A percentile compares a stretch with the other conserved stretches of the same genome.
phyloP scores from a whole-genome alignment of 2,888 invertebrate species.

The Acanthosepion pharaonis region DNA sequence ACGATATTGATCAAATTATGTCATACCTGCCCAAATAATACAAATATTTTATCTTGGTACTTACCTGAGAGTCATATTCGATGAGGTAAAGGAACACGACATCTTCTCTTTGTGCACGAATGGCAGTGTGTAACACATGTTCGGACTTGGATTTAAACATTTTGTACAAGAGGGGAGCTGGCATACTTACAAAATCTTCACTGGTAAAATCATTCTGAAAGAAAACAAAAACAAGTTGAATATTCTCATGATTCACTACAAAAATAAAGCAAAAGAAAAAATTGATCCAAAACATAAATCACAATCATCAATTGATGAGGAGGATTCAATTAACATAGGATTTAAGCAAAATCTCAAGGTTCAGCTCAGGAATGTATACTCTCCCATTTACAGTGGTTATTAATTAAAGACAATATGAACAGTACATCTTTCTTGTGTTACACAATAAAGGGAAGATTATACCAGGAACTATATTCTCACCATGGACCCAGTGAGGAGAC shows the following conservation, averaged over 20 bases:
- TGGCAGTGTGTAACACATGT: slow-evolving; percentile 91
- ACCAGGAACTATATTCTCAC: too few relatives aligned
- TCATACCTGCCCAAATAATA: too few relatives aligned
- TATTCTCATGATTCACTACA: not conserved
- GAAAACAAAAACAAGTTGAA: not conserved
- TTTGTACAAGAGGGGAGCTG: slow-evolving; percentile 89
- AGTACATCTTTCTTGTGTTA: too few relatives aligned
- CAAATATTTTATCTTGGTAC: not conserved
- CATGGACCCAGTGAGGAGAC: too few relatives aligned
- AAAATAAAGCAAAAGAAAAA: not conserved
- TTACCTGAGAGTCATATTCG: slow-evolving; percentile 90
- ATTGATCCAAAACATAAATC: not conserved
- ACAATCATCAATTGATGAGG: too few relatives aligned
- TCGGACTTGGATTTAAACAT: slow-evolving; percentile 93
- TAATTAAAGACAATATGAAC: too few relatives aligned
- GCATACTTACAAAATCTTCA: slow-evolving; percentile 94
- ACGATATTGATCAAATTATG: too few relatives aligned
- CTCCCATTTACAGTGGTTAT: too few relatives aligned
- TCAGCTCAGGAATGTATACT: slow-evolving; percentile 60
- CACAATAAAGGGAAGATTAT: too few relatives aligned
- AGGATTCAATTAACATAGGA: too few relatives aligned
- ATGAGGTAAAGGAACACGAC: slow-evolving; percentile 95
- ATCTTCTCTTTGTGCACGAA: slow-evolving; percentile 90
- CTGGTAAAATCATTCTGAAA: slow-evolving; percentile 81
- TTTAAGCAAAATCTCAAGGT: too few relatives aligned